Conservation (phyloP, 2,888 invertebrate genomes). For the Drosophila kambysellisi region DNA sequence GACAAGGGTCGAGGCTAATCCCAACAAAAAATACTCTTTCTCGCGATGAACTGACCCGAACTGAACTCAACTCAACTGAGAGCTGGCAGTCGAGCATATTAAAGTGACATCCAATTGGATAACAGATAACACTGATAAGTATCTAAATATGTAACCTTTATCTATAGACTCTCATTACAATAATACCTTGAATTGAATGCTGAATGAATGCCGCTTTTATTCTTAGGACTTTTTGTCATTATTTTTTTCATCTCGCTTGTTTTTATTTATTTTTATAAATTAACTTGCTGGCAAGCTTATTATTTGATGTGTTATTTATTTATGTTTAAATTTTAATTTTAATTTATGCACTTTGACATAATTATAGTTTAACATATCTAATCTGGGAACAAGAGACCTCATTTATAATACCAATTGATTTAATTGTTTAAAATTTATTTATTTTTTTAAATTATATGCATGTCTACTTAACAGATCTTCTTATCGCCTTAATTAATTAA, state of each 20-base stretch:
- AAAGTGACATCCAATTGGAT: slow-evolving; percentile 13
- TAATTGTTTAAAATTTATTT: too few species aligned
- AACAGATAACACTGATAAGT: slow-evolving; percentile 18
- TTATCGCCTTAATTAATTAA: too few species aligned
- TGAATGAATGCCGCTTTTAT: background rate
- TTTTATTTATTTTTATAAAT: background rate
- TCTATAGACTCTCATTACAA: background rate
- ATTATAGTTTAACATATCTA: background rate
- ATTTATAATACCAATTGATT: too few species aligned
- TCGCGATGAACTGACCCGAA: slow-evolving; percentile 1
- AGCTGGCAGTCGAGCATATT: slow-evolving; percentile 7
- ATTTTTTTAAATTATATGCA: too few species aligned
- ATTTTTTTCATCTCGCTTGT: background rate
- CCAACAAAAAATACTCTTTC: slow-evolving; percentile 8
- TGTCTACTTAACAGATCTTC: background rate
- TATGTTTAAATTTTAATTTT: too few species aligned
- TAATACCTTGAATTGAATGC: background rate
- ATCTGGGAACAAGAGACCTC: too few species aligned
- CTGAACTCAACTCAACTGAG: background rate
- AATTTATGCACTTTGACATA: too few species aligned
- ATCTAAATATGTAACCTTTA: background rate
- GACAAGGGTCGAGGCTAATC: slow-evolving; percentile 29
- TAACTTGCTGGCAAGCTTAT: background rate
- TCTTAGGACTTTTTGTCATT: too few species aligned
- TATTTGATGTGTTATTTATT: background rate